Conservation (phyloP, 2,113 vertebrate species). For the Mormyrus iriodes region DNA sequence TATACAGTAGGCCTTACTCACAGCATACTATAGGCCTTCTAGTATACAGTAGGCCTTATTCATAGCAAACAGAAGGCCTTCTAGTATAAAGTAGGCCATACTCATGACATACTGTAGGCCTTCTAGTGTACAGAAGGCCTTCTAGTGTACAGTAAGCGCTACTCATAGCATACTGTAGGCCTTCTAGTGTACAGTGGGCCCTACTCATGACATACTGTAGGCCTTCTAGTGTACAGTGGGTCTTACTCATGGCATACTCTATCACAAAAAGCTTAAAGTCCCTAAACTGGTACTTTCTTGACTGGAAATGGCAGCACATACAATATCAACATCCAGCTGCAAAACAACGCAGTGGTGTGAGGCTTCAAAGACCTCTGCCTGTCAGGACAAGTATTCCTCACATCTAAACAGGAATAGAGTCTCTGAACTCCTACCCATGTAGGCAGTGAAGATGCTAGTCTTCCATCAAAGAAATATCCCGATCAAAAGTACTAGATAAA, state of each 20-base stretch:
- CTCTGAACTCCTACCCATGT: neutral
- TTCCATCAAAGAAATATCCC: neutral
- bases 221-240: neutral
- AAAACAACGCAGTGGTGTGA: neutral
- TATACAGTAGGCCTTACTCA: neutral
- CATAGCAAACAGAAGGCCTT: neutral
- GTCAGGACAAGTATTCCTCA: neutral
- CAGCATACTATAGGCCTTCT: neutral
- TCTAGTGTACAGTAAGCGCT: no score
- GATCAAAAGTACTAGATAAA: neutral
- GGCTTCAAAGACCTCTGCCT: neutral
- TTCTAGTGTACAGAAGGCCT: neutral
- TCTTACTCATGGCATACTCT: neutral
- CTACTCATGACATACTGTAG: neutral
- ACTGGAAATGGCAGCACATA: neutral
- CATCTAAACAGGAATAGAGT: neutral
- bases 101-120: neutral
- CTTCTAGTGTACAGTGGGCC: neutral
- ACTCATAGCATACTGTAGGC: neutral
- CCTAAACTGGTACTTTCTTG: neutral
- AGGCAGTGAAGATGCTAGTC: neutral
- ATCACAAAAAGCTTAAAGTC: neutral
- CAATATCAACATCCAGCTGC: neutral
- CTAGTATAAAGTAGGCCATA: neutral
- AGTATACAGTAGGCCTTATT: neutral